Evolutionary conservation across 2,888 invertebrate genomes (phyloP).

Genomic region (Apamea anceps): DNA sequence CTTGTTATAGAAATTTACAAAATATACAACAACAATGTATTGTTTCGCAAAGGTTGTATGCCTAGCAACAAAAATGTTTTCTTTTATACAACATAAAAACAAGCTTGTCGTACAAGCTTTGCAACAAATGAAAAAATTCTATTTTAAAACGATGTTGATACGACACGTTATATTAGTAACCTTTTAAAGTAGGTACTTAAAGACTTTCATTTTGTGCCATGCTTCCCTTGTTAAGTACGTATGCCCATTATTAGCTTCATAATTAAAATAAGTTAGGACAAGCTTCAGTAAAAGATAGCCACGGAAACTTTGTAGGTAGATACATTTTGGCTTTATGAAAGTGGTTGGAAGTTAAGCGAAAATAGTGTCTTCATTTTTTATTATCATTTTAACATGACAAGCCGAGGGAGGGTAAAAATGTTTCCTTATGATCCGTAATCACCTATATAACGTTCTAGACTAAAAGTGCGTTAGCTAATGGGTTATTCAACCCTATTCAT

Average conservation of each 20-base stretch:
- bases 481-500: slow-evolving; percentile 11
- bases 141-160: background rate
- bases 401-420: slow-evolving; percentile 6
- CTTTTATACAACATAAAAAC: background rate
- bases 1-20: slow-evolving; percentile 36
- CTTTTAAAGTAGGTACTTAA: background rate
- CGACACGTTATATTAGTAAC: background rate
- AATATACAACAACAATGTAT: slow-evolving; percentile 15
- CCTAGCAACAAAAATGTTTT: background rate
- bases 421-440: slow-evolving; percentile 20
- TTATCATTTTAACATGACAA: slow-evolving; percentile 36
- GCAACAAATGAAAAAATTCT: no score
- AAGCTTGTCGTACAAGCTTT: no score
- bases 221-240: slow-evolving; percentile 5
- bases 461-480: slow-evolving; percentile 24
- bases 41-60: background rate
- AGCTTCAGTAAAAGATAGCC: slow-evolving; percentile 24
- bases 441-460: slow-evolving; percentile 16
- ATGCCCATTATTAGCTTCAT: slow-evolving; percentile 18
- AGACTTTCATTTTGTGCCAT: slow-evolving; percentile 3
- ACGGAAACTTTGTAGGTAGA: slow-evolving; percentile 18
- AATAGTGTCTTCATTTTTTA: slow-evolving; percentile 24
- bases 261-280: slow-evolving; percentile 35
- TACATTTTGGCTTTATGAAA: slow-evolving; percentile 21
- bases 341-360: slow-evolving; percentile 6